Evolutionary conservation across 2,113 vertebrate species (phyloP).

Genomic region (Alces alces): DNA sequence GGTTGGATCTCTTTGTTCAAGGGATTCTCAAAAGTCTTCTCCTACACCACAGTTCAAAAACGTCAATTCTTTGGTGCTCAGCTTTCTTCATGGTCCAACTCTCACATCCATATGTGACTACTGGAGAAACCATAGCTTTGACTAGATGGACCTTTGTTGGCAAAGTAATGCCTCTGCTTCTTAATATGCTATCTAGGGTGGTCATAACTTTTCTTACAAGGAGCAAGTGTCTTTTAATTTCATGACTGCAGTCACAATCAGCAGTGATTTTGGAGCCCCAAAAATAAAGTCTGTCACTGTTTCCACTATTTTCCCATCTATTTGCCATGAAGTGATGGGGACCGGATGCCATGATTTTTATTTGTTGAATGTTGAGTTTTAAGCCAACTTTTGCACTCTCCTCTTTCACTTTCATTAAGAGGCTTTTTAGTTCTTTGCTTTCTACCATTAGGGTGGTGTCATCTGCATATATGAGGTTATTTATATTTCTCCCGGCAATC

Average conservation of each 20-base stretch:
- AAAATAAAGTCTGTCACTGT: neutral
- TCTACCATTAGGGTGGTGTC: neutral
- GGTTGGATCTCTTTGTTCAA: neutral
- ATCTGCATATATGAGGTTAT: neutral
- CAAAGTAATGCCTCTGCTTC: neutral
- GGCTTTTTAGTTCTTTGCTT: neutral
- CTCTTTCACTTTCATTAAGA: neutral
- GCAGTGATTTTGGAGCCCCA: fast-evolving
- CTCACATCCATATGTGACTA: neutral
- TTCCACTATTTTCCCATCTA: neutral
- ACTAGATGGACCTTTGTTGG: neutral
- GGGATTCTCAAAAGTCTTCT: neutral
- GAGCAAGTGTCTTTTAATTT: neutral
- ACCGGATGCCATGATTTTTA: neutral
- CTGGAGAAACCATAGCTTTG: neutral
- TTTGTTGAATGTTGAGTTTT: neutral
- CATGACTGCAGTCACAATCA: neutral
- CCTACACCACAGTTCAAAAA: neutral
- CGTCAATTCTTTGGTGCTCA: neutral
- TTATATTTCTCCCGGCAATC: neutral
- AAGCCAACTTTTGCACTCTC: neutral
- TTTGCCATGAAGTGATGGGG: neutral
- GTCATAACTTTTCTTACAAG: neutral
- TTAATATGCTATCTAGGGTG: neutral
- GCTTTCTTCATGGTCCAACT: neutral